Percentiles rank a stretch among this genome's conserved stretches.
These are phyloP conservation scores for Watsonalla binaria DNA, from an alignment of 2,888 invertebrate genomes.

Conservation along the genomic window DNA sequence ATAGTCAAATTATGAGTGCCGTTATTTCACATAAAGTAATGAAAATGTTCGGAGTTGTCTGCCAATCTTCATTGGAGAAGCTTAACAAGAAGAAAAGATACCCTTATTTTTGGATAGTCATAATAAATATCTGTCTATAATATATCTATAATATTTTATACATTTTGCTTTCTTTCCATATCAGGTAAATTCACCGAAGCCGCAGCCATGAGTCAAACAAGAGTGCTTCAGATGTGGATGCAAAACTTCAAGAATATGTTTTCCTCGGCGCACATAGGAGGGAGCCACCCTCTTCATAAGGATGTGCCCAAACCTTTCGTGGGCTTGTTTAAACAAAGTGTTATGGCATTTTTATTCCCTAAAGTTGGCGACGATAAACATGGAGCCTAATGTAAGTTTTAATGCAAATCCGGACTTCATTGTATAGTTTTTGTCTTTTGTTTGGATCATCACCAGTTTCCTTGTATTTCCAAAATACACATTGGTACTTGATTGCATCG, in stretches of 20 bases:
- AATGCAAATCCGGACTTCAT: no score
- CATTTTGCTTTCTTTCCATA: conserved; percentile 8
- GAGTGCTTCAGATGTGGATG: conserved; percentile 29
- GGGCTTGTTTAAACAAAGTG: conserved; percentile 25
- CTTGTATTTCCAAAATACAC: no score
- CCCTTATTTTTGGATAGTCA: no score
- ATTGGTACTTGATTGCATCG: no score
- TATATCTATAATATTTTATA: background rate
- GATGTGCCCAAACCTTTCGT: conserved; percentile 32
- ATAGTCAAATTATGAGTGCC: no score
- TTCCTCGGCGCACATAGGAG: conserved; percentile 24
- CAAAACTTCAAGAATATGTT: conserved; percentile 36
- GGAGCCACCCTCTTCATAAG: conserved; percentile 33
- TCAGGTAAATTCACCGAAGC: conserved; percentile 43
- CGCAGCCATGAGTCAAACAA: conserved; percentile 30
- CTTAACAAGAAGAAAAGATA: no score
- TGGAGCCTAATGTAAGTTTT: background rate
- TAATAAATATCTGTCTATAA: no score
- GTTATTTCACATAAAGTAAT: no score
- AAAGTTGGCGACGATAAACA: conserved; percentile 11
- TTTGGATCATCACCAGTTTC: no score
- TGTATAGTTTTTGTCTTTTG: no score
- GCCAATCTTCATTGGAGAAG: no score
- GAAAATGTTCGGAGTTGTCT: no score
- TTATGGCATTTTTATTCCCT: conserved; percentile 37